Evolutionary conservation across 2,113 vertebrate species (phyloP).

Genomic region (Perognathus longimembris): DNA sequence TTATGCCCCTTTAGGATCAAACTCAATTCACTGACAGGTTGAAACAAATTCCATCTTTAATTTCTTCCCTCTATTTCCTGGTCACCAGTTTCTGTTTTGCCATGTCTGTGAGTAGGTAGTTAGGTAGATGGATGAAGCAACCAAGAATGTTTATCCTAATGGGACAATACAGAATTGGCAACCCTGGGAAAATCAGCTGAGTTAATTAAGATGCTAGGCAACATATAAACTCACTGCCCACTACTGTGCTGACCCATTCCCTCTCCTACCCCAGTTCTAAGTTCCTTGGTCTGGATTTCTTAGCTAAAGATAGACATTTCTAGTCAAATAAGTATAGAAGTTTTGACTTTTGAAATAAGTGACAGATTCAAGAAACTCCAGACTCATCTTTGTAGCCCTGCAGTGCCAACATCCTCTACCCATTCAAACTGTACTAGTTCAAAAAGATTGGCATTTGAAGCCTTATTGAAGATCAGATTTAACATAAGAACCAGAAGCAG

Average conservation of each 20-base stretch:
- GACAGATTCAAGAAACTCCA: not conserved
- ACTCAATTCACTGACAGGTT: constrained; percentile 7
- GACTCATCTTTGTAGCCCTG: not conserved
- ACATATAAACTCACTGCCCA: not conserved
- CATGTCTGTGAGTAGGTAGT: not conserved
- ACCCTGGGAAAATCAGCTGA: not conserved
- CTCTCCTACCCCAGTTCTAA: not conserved
- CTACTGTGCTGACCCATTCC: not conserved
- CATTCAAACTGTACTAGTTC: not conserved
- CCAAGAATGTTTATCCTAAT: not conserved
- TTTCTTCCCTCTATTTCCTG: constrained; percentile 5
- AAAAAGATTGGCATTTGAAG: constrained; percentile 23
- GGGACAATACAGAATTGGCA: not conserved
- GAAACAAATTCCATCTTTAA: constrained; percentile 1
- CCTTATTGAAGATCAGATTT: not conserved
- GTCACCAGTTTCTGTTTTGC: not conserved
- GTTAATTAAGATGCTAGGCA: not conserved
- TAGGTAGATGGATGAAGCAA: not conserved
- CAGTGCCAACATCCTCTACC: constrained; percentile 2
- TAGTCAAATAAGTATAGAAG: not conserved
- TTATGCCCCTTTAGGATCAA: not conserved
- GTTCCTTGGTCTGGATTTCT: no score
- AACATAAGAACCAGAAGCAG: not conserved
- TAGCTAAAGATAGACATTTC: constrained; percentile 11
- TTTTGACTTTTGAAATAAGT: constrained; percentile 22